phyloP scores from a whole-genome alignment of 2,888 invertebrate genomes.

The Pediacus dermestoides region DNA sequence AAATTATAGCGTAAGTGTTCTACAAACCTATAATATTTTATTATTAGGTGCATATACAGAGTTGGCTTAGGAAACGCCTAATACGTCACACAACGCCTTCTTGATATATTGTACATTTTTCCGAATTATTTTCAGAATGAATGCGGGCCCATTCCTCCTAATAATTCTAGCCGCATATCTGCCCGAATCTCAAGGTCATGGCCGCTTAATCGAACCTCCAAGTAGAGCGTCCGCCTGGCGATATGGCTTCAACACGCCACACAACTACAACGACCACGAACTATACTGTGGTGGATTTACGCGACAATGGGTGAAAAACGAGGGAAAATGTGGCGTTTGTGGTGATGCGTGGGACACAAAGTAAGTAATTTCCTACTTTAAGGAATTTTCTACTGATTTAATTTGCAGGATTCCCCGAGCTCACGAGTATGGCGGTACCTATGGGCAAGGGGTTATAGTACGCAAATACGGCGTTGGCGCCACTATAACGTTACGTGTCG shows the following conservation, averaged over 20 bases:
- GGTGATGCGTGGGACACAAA: slow-evolving; percentile 78
- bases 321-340: slow-evolving; percentile 82
- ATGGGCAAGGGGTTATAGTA: slow-evolving; percentile 77
- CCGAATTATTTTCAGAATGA: slow-evolving; percentile 8
- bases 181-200: slow-evolving; percentile 59
- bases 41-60: too few species aligned
- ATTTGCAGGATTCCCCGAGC: slow-evolving; percentile 60
- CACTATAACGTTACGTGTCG: slow-evolving; percentile 69
- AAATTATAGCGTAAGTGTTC: too few species aligned
- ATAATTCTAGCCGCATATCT: slow-evolving; percentile 11
- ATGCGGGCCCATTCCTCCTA: background rate
- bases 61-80: too few species aligned
- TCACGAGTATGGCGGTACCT: slow-evolving; percentile 81
- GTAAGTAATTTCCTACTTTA: slow-evolving; percentile 28
- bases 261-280: slow-evolving; percentile 87
- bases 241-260: slow-evolving; percentile 82
- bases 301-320: slow-evolving; percentile 77
- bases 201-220: slow-evolving; percentile 79
- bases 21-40: too few species aligned
- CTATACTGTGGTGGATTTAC: slow-evolving; percentile 83
- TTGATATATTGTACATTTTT: too few species aligned
- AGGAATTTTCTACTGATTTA: background rate
- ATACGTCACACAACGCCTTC: too few species aligned
- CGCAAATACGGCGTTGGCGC: slow-evolving; percentile 70
- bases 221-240: slow-evolving; percentile 86